A percentile compares a stretch with the other conserved stretches of the same genome.
Evolutionary conservation across 2,888 invertebrate species (phyloP).

Genomic region (Heliconius sara): DNA sequence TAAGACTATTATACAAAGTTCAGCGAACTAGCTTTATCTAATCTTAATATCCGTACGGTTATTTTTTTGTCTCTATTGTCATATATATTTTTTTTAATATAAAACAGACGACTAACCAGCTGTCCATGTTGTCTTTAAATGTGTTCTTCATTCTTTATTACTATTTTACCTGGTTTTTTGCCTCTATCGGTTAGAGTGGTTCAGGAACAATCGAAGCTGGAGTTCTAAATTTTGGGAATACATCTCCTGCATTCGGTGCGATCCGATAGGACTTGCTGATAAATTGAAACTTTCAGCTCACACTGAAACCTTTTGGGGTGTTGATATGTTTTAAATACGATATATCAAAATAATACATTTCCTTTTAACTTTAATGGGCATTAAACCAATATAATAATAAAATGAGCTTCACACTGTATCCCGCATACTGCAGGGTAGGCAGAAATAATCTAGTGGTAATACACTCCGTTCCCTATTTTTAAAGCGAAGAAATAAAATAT

Average conservation of each 20-base stretch:
- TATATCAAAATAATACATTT: neutral
- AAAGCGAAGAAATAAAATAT: neutral
- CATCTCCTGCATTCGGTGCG: neutral
- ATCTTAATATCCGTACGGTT: neutral
- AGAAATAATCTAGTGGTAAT: too few relatives aligned
- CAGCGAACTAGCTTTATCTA: neutral
- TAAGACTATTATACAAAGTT: neutral
- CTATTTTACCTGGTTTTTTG: constrained; percentile 38
- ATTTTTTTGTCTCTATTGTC: neutral
- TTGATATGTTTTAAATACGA: neutral
- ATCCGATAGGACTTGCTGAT: neutral
- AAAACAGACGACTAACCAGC: constrained; percentile 29
- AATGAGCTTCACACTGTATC: too few relatives aligned
- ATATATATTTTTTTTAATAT: neutral
- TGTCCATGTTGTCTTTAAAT: constrained; percentile 22
- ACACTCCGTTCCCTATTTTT: too few relatives aligned
- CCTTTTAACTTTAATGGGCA: neutral
- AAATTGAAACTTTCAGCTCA: neutral
- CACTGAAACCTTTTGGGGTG: neutral
- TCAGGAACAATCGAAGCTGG: constrained; percentile 11
- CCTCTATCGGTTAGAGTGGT: constrained; percentile 1
- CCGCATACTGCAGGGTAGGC: too few relatives aligned
- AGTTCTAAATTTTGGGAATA: neutral
- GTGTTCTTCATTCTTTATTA: constrained; percentile 29
- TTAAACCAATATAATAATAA: neutral